Percentiles rank a stretch among this genome's conserved stretches.
Evolutionary conservation across 2,113 vertebrate species (phyloP).

Genomic region (Stegostoma tigrinum): DNA sequence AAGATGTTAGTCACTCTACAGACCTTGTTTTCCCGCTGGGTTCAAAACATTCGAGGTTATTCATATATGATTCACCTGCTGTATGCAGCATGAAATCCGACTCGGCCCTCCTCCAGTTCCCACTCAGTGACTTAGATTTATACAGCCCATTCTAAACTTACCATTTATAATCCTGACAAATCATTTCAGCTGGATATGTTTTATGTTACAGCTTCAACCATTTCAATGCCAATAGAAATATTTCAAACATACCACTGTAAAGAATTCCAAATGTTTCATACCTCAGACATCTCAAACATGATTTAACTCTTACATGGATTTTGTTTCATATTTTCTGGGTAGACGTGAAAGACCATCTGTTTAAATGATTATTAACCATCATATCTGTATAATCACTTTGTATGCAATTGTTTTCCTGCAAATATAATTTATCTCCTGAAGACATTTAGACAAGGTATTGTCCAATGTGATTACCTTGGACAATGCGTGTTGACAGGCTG

Average conservation of each 20-base stretch:
- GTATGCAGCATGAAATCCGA: neutral
- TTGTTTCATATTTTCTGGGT: neutral
- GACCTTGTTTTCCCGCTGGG: neutral
- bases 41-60: neutral
- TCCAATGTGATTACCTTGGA: neutral
- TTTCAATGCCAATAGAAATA: slow-evolving; percentile 19
- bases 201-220: slow-evolving; percentile 23
- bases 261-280: slow-evolving; percentile 12
- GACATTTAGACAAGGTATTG: neutral
- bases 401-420: neutral
- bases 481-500: neutral
- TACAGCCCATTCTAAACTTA: neutral
- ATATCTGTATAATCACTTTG: neutral
- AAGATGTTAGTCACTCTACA: slow-evolving; percentile 17
- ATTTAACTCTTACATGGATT: neutral
- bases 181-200: slow-evolving; percentile 4
- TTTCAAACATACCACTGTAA: neutral
- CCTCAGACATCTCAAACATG: neutral
- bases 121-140: neutral
- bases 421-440: neutral
- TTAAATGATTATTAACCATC: neutral
- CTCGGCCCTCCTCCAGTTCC: neutral
- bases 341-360: neutral
- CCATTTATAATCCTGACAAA: slow-evolving; percentile 32
- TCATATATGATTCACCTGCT: slow-evolving; percentile 26